phyloP scores from a whole-genome alignment of 2,797 vertebrate genomes.

The Brachyalestes nurse region DNA sequence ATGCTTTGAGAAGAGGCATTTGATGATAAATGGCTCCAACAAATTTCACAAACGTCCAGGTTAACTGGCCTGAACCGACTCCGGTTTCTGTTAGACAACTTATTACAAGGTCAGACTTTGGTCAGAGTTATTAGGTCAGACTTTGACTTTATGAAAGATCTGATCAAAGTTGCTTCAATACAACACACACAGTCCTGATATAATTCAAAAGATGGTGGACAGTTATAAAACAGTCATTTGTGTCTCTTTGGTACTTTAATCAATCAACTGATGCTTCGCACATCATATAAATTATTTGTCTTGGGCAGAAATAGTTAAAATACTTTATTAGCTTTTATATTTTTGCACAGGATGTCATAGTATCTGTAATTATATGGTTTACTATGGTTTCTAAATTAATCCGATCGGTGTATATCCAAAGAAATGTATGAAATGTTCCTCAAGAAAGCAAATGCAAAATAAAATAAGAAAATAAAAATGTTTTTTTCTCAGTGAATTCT shows the following conservation, averaged over 20 bases:
- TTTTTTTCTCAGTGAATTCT: not conserved
- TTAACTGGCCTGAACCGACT: too few species aligned
- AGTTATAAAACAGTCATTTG: too few species aligned
- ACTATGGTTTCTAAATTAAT: too few species aligned
- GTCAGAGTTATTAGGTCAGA: not conserved
- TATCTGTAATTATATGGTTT: too few species aligned
- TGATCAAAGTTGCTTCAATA: not conserved
- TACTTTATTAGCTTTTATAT: too few species aligned
- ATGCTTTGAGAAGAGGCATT: not conserved
- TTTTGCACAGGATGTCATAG: too few species aligned
- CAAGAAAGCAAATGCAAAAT: too few species aligned
- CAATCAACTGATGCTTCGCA: not conserved
- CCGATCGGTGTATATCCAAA: too few species aligned
- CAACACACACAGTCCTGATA: not conserved
- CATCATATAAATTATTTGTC: not conserved
- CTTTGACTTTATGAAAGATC: not conserved
- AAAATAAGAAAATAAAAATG: not conserved
- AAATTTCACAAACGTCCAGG: not conserved
- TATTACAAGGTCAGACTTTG: too few species aligned
- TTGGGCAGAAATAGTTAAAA: too few species aligned
- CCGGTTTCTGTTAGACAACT: too few species aligned
- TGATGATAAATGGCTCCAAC: not conserved
- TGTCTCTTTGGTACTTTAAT: not conserved
- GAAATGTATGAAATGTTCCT: too few species aligned
- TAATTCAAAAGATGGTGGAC: not conserved